Base-by-base conservation (phyloP, 1,140 invertebrate species). In the Anoplolepis gracilipes region DNA sequence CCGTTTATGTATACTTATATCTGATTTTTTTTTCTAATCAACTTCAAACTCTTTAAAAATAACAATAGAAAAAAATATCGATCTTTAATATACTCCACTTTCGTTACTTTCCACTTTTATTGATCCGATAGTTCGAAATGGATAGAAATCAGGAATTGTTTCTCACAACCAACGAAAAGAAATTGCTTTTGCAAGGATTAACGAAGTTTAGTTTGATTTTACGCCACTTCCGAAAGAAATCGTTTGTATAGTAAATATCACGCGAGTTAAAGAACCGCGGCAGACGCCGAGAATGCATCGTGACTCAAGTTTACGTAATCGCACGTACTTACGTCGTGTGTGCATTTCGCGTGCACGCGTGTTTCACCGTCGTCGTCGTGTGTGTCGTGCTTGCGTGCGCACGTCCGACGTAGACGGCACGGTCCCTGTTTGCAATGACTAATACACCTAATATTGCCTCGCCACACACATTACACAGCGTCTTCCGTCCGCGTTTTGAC, bases 361-460 rank as follows among this genome's bases (percentile, higher is more conserved):
- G 36, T 73, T 82, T 57, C 67, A 28, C 55, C 36, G 67, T 28
- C 33, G 65, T 57, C 19, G 78, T n/a, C n/a, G n/a, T n/a, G n/a
- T 73, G 65, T 59, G 53, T 57, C 67, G 78, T 82, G 67, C 53
- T 72, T 82, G 78, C 67, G 67, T 82, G 78, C 67, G 36, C 78
- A 82, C 78, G 78, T 82, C 65, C 78, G 55, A 82, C 25, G 78
- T 72, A 82, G 78, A 82, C 78, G 78, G 67, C 67, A 82, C 78
- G 78, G 78, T 82, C 78, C 78, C 78, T 82, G 78, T 82, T 82
- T 82, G 78, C 78, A 73, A 82, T 73, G 78, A 82, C 78, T 82
- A 82, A 82, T 82, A 82, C 78, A 82, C 78, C 67, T 82, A 82
- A 82, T 82, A 82, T 82, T 62, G 67, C 78, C 78, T 22, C 67